Evolutionary conservation across 2,113 vertebrate genomes (phyloP).

Genomic region (Dromas ardeola): DNA sequence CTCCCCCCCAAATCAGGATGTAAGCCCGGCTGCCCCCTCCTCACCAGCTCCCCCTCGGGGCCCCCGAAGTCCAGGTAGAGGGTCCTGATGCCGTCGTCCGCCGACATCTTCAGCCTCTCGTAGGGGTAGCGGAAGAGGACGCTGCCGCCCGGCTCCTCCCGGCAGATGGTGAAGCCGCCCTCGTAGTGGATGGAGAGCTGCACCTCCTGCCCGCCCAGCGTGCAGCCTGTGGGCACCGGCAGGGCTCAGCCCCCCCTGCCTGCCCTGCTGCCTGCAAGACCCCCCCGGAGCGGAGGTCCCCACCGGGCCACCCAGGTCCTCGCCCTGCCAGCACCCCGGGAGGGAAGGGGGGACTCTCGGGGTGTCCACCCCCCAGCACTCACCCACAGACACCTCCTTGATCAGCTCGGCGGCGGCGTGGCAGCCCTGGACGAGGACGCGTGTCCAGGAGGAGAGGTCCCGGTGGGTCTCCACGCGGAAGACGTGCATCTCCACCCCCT

Average conservation of each 20-base stretch:
- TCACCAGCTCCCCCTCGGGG: constrained; percentile 95
- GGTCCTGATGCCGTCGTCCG: constrained; percentile 89
- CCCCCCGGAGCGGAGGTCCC: neutral
- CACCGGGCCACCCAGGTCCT: neutral
- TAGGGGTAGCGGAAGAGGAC: constrained; percentile 90
- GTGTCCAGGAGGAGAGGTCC: constrained; percentile 92
- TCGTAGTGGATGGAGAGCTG: constrained; percentile 94
- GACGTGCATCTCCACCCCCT: constrained; percentile 91
- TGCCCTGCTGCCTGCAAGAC: accelerated
- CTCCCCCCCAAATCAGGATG: no score
- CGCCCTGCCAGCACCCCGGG: accelerated
- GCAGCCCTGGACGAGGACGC: constrained; percentile 90
- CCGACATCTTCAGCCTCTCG: constrained; percentile 92
- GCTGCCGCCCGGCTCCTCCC: constrained; percentile 74
- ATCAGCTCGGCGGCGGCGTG: constrained; percentile 88
- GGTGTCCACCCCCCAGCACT: neutral
- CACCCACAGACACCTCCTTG: constrained; percentile 89
- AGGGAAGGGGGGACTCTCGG: accelerated
- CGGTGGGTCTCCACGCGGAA: constrained; percentile 95
- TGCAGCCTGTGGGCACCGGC: constrained; percentile 80
- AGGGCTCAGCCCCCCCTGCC: neutral
- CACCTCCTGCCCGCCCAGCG: constrained; percentile 85
- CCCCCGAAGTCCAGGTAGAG: constrained; percentile 96
- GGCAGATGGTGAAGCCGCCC: constrained; percentile 88
- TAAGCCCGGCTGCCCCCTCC: neutral